phyloP scores from a whole-genome alignment of 2,797 vertebrate genomes.

The Helicolenus hilgendorfi region DNA sequence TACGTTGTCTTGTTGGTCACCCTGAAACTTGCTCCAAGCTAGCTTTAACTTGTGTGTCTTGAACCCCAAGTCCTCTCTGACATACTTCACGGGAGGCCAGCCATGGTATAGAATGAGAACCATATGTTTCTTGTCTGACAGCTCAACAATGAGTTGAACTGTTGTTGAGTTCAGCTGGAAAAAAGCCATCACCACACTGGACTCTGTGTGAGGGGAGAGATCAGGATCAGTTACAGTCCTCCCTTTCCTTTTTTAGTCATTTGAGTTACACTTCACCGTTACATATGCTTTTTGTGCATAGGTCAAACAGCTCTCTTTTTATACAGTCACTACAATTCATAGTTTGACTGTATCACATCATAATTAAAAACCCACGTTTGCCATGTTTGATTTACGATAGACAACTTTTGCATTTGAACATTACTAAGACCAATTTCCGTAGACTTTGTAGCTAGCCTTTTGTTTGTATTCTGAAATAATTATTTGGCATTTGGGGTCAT shows the following conservation, averaged over 20 bases:
- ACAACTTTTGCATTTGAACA: not conserved
- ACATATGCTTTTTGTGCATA: not conserved
- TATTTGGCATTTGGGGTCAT: not conserved
- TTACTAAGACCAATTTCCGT: not conserved
- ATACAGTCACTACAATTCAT: not conserved
- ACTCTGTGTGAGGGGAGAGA: not conserved
- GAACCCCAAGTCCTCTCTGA: not conserved
- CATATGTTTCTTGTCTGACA: slow-evolving; percentile 55
- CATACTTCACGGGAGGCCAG: slow-evolving; percentile 7
- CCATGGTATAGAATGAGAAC: slow-evolving; percentile 37
- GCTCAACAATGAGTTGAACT: slow-evolving; percentile 43
- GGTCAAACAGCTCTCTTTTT: not conserved
- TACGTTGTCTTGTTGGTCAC: not conserved
- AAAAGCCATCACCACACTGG: slow-evolving; percentile 16
- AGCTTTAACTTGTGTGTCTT: not conserved
- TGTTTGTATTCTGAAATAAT: slow-evolving; percentile 1
- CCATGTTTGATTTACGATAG: not conserved
- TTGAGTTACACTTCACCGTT: not conserved
- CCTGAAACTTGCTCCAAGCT: not conserved
- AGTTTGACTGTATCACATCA: not conserved
- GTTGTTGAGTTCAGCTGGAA: slow-evolving; percentile 32
- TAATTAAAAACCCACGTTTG: not conserved
- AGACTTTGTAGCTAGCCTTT: not conserved
- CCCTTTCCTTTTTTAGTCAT: not conserved
- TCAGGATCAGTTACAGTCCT: not conserved